A percentile compares a stretch with the other conserved stretches of the same genome.
phyloP scores from a whole-genome alignment of 2,888 invertebrate species.

The Carcina quercana region DNA sequence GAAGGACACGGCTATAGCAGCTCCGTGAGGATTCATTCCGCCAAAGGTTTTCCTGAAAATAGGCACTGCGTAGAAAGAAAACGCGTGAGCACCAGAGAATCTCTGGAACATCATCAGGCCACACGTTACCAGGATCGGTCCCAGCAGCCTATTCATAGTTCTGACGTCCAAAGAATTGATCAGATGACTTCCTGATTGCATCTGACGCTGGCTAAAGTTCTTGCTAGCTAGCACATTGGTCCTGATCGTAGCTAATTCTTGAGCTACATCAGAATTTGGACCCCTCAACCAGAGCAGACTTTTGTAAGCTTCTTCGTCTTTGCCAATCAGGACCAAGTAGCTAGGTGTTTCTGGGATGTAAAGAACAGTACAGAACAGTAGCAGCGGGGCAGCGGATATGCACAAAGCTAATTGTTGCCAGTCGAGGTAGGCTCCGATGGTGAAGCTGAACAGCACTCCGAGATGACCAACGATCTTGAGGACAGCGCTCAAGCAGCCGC shows the following conservation, averaged over 20 bases:
- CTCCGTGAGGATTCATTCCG: constrained; percentile 86
- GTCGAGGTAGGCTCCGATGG: constrained; percentile 86
- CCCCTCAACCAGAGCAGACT: constrained; percentile 89
- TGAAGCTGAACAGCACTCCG: constrained; percentile 88
- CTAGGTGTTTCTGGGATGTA: constrained; percentile 94
- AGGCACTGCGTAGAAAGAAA: constrained; percentile 89
- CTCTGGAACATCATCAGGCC: constrained; percentile 93
- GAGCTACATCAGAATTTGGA: constrained; percentile 83
- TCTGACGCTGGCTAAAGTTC: constrained; percentile 64
- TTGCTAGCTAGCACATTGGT: constrained; percentile 78
- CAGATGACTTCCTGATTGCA: constrained; percentile 56
- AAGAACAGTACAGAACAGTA: constrained; percentile 83
- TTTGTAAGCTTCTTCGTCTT: constrained; percentile 77
- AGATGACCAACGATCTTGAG: constrained; percentile 90
- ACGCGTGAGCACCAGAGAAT: constrained; percentile 87
- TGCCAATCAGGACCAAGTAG: constrained; percentile 84
- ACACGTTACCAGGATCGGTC: constrained; percentile 87
- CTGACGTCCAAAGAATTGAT: constrained; percentile 56
- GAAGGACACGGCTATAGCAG: constrained; percentile 88
- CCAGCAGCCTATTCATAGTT: constrained; percentile 67
- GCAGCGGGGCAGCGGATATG: constrained; percentile 84
- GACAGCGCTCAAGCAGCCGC: constrained; percentile 90
- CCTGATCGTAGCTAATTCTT: constrained; percentile 82
- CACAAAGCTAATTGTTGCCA: constrained; percentile 90
- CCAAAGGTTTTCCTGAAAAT: constrained; percentile 90